phyloP scores from a whole-genome alignment of 2,888 invertebrate species.

The Cerastis rubricosa region DNA sequence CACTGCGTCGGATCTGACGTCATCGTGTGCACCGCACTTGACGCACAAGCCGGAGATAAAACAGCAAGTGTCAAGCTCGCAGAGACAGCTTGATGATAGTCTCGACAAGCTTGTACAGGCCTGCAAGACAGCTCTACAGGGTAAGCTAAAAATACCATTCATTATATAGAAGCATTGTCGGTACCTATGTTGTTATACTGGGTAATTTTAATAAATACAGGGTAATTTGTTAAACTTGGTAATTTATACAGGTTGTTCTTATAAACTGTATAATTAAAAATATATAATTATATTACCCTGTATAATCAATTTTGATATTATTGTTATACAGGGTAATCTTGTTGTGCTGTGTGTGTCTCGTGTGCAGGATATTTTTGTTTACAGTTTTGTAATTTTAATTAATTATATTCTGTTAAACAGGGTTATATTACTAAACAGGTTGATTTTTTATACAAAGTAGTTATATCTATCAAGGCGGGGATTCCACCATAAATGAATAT shows the following conservation, averaged over 20 bases:
- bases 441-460: background rate
- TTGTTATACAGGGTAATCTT: background rate
- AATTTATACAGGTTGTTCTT: background rate
- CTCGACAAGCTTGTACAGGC: slow-evolving; percentile 63
- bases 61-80: slow-evolving; percentile 24
- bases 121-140: slow-evolving; percentile 40
- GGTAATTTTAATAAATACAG: background rate
- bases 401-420: background rate
- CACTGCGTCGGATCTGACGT: slow-evolving; percentile 62
- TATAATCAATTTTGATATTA: too few relatives aligned
- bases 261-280: too few relatives aligned
- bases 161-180: background rate
- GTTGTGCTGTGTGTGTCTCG: background rate
- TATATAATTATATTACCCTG: too few relatives aligned
- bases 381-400: too few relatives aligned
- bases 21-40: slow-evolving; percentile 37
- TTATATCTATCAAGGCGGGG: too few relatives aligned
- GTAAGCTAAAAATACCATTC: slow-evolving; percentile 20
- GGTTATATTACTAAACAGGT: background rate
- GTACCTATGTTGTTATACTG: background rate
- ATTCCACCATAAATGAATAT: too few relatives aligned
- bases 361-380: background rate
- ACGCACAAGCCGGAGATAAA: slow-evolving; percentile 29
- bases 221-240: background rate
- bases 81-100: slow-evolving; percentile 56